These are phyloP conservation scores for Leuciscus waleckii DNA, from an alignment of 2,797 vertebrate species.

Conservation along the genomic window DNA sequence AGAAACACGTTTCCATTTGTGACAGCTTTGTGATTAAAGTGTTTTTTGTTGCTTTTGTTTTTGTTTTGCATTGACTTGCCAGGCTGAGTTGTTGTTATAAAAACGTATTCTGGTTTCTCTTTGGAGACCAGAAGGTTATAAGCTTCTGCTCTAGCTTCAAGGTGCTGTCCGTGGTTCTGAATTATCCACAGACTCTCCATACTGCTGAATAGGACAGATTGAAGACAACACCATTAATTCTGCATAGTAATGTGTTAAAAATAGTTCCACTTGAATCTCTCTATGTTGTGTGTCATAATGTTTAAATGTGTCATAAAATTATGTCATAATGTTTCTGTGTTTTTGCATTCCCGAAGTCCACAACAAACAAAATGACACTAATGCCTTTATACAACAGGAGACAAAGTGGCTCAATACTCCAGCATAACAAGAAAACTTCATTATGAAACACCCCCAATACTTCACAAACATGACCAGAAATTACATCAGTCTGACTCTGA, in stretches of 20 bases:
- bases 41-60: background rate
- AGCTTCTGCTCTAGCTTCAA: background rate
- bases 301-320: too few relatives aligned
- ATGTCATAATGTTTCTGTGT: background rate
- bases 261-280: background rate
- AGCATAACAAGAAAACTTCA: conserved; percentile 6
- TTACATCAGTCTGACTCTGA: conserved; percentile 2
- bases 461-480: conserved; percentile 7
- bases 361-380: background rate
- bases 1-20: background rate
- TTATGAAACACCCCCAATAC: background rate
- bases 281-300: background rate
- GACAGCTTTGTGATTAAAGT: background rate
- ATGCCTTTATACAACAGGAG: conserved; percentile 9
- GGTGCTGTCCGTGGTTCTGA: conserved; percentile 57
- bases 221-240: conserved; percentile 18
- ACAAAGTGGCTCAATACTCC: conserved; percentile 8
- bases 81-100: background rate
- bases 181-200: conserved; percentile 1
- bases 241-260: conserved; percentile 1
- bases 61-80: background rate
- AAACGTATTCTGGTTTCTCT: background rate
- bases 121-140: conserved; percentile 13
- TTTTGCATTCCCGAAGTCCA: background rate
- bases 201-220: conserved; percentile 9